Base-by-base conservation (phyloP, 2,888 invertebrate species). In the Cephus rjabovi region DNA sequence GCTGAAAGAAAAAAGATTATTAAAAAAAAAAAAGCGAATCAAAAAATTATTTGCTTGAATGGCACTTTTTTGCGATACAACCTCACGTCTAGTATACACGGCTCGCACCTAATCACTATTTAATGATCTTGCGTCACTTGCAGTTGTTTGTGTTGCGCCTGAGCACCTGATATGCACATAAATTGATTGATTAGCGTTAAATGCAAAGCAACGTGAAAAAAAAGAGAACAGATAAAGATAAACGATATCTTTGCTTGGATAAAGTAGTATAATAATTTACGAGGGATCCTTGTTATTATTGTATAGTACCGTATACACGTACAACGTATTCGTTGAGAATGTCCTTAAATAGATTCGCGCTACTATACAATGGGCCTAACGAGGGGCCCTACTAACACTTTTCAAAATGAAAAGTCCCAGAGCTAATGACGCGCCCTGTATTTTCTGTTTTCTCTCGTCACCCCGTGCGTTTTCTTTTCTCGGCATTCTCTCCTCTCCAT, bases 331-430 rank as follows among this genome's bases (percentile, higher is more conserved):
- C 40, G 40, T 37, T 37, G 37, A 37, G 12, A 12, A 37, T 12
- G 37, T 40, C 6, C 15, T 40, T 15, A 40, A 40, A 40, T 40
- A 15, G 23, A 56, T 56, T 56, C 56, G 56, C 56, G 23, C 23
- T 56, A 56, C 23, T 9, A 23, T 78, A 85, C 83, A 85, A 84
- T 84, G 81, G 79, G 79, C 68, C 81, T 84, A 84, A 84, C 83
- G 83, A 84, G 83, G 73, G 23, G 23, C 56, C 56, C 76, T 76
- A 56, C 56, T 0, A 23, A 56, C 23, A 56, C 56, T 23, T 56
- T 23, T 56, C 23, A 56, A 23, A 56, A 56, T 56, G 75, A 73
- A 75, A 75, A 34, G 37, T 79, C 74, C 79, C 81, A 80, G 76
- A 15, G 75, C 77, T 81, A 79, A 78, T 82, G 81, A 83, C 81